Conservation (phyloP, 2,888 invertebrate genomes). For the Eledona agricola region DNA sequence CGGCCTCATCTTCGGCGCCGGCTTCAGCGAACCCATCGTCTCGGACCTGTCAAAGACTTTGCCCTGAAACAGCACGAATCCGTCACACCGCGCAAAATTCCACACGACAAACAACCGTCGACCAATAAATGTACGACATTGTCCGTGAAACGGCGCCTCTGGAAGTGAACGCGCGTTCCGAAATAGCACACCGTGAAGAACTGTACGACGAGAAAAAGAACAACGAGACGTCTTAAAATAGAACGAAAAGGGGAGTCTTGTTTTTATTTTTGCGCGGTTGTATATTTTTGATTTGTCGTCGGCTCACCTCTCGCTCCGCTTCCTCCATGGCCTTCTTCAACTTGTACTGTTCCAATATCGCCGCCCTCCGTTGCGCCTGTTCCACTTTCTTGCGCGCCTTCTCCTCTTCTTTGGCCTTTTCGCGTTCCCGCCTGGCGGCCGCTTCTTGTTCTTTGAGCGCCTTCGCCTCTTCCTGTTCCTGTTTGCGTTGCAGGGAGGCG, state of each 20-base stretch:
- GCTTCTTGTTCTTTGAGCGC: slow-evolving; percentile 85
- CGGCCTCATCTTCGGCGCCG: slow-evolving; percentile 70
- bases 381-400: slow-evolving; percentile 80
- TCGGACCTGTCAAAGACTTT: slow-evolving; percentile 79
- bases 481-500: slow-evolving; percentile 87
- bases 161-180: no score
- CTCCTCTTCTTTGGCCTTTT: slow-evolving; percentile 79
- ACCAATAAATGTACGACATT: slow-evolving; percentile 61
- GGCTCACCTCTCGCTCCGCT: slow-evolving; percentile 81
- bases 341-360: slow-evolving; percentile 92
- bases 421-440: slow-evolving; percentile 77
- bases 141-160: slow-evolving; percentile 13
- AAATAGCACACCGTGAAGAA: slow-evolving; percentile 1
- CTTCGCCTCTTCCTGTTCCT: slow-evolving; percentile 88
- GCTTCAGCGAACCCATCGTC: slow-evolving; percentile 69
- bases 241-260: slow-evolving; percentile 4
- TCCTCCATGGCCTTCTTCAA: slow-evolving; percentile 93
- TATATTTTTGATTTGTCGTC: no score
- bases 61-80: slow-evolving; percentile 67
- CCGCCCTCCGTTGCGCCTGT: slow-evolving; percentile 85
- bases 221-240: slow-evolving; percentile 22
- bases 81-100: background rate
- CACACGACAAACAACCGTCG: slow-evolving; percentile 47
- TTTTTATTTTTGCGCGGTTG: slow-evolving; percentile 15
- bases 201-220: slow-evolving; percentile 7